Evolutionary conservation across 2,888 invertebrate genomes (phyloP), one percentile per base, ranked within the genome.

Genomic region (Dicranocentrus wangi): DNA sequence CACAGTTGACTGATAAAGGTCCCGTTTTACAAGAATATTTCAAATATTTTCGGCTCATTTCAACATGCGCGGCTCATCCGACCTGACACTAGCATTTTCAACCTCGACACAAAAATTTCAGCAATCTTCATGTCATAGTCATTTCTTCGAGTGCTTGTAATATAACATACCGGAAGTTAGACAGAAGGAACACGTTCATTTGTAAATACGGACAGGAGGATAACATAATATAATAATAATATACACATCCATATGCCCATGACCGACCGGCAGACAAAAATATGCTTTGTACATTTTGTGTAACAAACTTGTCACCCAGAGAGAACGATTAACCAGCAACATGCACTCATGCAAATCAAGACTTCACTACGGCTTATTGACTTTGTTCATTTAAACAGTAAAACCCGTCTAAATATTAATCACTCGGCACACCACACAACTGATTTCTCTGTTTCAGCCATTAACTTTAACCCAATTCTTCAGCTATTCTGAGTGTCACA

Each of bases 1-100:
- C 68, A 81, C 65, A 66, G 17, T 39, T 60, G 70, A 75, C 58
- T 71, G 71, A 66, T 76, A 66, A 53, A 76, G 71, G 71, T 65
- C 51, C 43, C 69, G 69, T 25, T 61, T n/a, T 51, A 8, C 13
- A 13, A 17, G 7, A 39, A 13, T 13, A 13, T n/a, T n/a, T n/a
- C n/a, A n/a, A n/a, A 39, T 39, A 5, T 8, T 39, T 8, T 39
- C 5, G 39, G 5, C 7, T 39, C 13, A 39, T 39, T 39, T 8
- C 39, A 8, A 8, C 39, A 5, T 39, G 39, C 39, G 7, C 13
- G 39, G 39, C 39, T 39, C 39, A 39, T 5, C 51, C n/a, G 5
- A 13, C 17, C n/a, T 51, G 51, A n/a, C 51, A 51, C 7, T 51
- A n/a, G n/a, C 51, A 51, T 17, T 51, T 39, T 13, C 13, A 39